These are phyloP conservation scores for Cephus pulcher DNA, from an alignment of 2,888 invertebrate genomes.

Conservation along the genomic window DNA sequence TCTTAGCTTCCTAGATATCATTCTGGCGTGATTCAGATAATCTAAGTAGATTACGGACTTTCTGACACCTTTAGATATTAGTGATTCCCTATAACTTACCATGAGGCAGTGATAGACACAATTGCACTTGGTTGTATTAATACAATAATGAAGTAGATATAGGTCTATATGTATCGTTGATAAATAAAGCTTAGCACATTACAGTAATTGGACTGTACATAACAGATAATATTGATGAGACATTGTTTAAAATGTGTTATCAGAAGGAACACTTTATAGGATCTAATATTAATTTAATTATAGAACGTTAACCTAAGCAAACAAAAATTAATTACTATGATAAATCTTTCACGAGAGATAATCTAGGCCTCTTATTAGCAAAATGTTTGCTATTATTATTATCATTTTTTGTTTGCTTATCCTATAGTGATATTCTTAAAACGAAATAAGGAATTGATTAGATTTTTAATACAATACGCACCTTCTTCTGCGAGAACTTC, in stretches of 20 bases:
- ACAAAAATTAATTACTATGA: neutral
- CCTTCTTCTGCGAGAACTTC: slow-evolving; percentile 67
- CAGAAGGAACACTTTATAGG: neutral
- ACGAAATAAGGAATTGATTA: slow-evolving; percentile 9
- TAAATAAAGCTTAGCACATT: neutral
- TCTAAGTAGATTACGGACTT: neutral
- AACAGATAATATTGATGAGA: neutral
- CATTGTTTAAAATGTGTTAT: neutral
- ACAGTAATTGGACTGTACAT: neutral
- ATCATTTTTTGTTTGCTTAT: slow-evolving; percentile 14
- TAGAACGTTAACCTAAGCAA: neutral
- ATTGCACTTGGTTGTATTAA: neutral
- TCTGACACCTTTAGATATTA: neutral
- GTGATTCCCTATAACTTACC: neutral
- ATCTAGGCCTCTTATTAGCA: neutral
- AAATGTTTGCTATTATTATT: neutral
- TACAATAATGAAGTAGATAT: neutral
- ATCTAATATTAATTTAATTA: neutral
- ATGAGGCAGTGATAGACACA: neutral
- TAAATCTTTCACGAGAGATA: neutral
- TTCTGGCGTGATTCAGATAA: neutral
- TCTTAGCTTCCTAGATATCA: slow-evolving; percentile 20
- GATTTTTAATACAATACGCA: slow-evolving; percentile 32
- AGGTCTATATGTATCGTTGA: neutral
- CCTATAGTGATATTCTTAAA: slow-evolving; percentile 20